A percentile compares a stretch with the other conserved stretches of the same genome.
Conservation (phyloP, 2,888 invertebrate genomes). For the Thumatha senex region DNA sequence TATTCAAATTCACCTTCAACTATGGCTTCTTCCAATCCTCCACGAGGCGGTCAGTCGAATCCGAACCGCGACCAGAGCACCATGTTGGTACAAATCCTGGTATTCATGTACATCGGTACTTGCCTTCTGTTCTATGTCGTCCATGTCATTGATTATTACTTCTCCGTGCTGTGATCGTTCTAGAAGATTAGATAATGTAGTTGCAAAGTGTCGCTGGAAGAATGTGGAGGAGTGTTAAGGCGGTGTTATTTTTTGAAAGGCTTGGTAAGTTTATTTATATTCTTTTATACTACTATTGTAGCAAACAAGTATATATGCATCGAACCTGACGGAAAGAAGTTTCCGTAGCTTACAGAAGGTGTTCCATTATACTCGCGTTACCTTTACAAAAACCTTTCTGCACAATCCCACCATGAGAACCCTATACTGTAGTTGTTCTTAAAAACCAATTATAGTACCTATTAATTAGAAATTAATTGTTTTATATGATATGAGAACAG, state of each 20-base stretch:
- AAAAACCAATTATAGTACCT: too few species aligned
- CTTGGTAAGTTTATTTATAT: conserved; percentile 51
- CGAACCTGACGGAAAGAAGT: too few species aligned
- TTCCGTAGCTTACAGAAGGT: too few species aligned
- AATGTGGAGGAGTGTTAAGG: conserved; percentile 38
- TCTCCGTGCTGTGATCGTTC: conserved; percentile 48
- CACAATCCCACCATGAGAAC: too few species aligned
- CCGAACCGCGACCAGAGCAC: conserved; percentile 33
- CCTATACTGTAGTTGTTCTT: too few species aligned
- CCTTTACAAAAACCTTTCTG: too few species aligned
- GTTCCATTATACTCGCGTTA: too few species aligned
- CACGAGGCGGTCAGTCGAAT: conserved; percentile 36
- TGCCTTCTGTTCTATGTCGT: conserved; percentile 77
- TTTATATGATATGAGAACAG: too few species aligned
- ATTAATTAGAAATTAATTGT: too few species aligned
- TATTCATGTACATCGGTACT: conserved; percentile 79
- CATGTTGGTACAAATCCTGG: conserved; percentile 79
- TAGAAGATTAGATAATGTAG: conserved; percentile 11
- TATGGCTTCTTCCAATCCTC: conserved; percentile 42
- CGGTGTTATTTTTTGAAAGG: conserved; percentile 43
- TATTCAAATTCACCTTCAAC: conserved; percentile 45
- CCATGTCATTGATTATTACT: conserved; percentile 76
- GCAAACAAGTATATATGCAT: too few species aligned
- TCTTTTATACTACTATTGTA: too few species aligned
- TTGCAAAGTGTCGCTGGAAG: conserved; percentile 13